Evolutionary conservation across 35 echinoderm and acorn worm species (phyloP), one percentile per base, ranked within the genome.

Genomic region (Amphiura filiformis): DNA sequence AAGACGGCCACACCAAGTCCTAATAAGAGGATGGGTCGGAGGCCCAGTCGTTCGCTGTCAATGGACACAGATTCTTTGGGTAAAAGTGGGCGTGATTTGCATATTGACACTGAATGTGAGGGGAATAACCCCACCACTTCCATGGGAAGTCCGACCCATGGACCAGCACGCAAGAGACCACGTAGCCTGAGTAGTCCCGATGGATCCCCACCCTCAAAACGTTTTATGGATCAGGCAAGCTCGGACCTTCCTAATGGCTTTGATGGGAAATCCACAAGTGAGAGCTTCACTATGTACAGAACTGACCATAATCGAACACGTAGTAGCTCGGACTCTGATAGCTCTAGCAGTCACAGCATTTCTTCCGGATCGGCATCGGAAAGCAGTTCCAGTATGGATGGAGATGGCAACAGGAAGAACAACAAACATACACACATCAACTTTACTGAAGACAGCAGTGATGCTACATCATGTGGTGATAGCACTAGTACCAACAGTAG

Each of bases 281-380:
- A 96, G 33, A 97, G 96, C 80, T 99, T 99, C 64, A 92, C 90
- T 18, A 84, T 61, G n/a, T 99, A 99, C 76, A 78, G 96, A 52
- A 84, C 84, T 30, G 95, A 82, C 65, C 77, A 92, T 17, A 90
- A 87, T 36, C 78, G 90, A 28, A 78, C 93, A 13, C 76, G 96
- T 13, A 99, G 90, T 65, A 99, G 96, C 84, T 99, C 96, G 0
- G 96, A 99, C 40, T 99, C 96, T 0, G 96, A 99, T 20, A 92
- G 90, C 64, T 78, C 78, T 1, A 94, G 89, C 81, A 94, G 90
- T 42, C 91, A 80, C 41, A 94, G 93, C 84, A 92, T 84, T 30
- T 87, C 89, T 34, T 91, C 85, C 78, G 90, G 90, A n/a, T 88
- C 89, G 1, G 47, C 91, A 7, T 94, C 96, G 0, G 96, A 99